Base-by-base conservation (phyloP, 2,797 vertebrate species). In the Thamnophis elegans region DNA sequence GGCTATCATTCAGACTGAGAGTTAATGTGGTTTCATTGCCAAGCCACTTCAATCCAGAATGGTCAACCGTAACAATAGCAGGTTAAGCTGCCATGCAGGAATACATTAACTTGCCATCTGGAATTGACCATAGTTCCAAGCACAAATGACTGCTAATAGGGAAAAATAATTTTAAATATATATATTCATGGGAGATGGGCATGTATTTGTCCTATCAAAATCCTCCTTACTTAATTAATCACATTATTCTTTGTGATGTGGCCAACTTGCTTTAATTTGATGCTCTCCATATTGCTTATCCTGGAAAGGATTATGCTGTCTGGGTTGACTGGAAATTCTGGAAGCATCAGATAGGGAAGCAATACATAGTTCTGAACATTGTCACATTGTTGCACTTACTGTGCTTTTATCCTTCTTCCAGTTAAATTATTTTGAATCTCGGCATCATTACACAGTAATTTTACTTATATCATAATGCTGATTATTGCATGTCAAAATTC, bases 361-460 rank as follows among this genome's bases (percentile, higher is more conserved):
- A 42, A 22, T 78, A 32, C n/a, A 1, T 10, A 88, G 89, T 68
- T 68, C n/a, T 73, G n/a, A 92, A 82, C n/a, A 12, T 93, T 90
- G 26, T 86, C 68, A 87, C 9, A 91, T 92, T 58, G 68, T 58
- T 82, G 54, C 14, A 28, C 47, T 85, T 60, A 47, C 32, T 53
- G 28, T 91, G 91, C 94, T 94, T 95, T 95, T 94, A 93, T 95
- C 94, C 93, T 95, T 88, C 92, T 93, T 73, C 92, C 92, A 88
- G 54, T 92, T 95, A 90, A 90, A 91, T 56, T 65, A 73, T 92
- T 90, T 91, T 95, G 89, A 42, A 20, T 26, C 28, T 62, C 90
- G 59, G 9, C 36, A 90, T 85, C 82, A 60, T 59, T 51, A 51
- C 56, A 4, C 8, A 36, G n/a, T 36, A 65, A 54, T 91, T 86